Evolutionary conservation across 1,140 invertebrate species (phyloP).

Genomic region (roundworm (Caenorhabditis elegans)): DNA sequence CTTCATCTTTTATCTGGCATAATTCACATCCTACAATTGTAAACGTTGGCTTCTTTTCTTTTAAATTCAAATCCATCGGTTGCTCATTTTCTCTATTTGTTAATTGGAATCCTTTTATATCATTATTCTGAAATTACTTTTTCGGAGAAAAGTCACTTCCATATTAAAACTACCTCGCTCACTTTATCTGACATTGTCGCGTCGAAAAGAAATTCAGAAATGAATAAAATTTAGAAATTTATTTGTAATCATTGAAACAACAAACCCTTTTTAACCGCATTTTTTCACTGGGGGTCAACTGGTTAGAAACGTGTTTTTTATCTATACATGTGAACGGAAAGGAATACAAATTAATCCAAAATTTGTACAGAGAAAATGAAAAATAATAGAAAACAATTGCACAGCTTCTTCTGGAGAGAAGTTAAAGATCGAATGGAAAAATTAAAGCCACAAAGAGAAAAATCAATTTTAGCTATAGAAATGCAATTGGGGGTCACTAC

Average conservation of each 20-base stretch:
- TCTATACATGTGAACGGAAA: conserved; percentile 1
- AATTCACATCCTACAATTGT: neutral
- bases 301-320: neutral
- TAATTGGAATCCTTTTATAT: neutral
- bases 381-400: neutral
- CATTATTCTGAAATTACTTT: neutral
- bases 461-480: conserved; percentile 44
- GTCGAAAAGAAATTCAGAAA: no score
- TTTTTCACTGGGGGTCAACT: neutral
- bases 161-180: neutral
- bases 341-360: neutral
- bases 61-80: neutral
- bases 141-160: no score
- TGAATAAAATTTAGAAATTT: no score
- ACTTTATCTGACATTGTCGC: neutral
- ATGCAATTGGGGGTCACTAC: conserved; percentile 41
- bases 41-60: neutral
- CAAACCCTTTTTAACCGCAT: neutral
- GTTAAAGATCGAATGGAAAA: neutral
- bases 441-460: neutral
- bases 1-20: neutral
- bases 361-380: conserved; percentile 1
- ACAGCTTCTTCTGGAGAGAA: neutral
- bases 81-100: neutral
- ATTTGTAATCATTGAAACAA: no score